Evolutionary conservation across 2,888 invertebrate species (phyloP), one percentile per base, ranked within the genome.

Genomic region (Nephrocerus scutellatus): DNA sequence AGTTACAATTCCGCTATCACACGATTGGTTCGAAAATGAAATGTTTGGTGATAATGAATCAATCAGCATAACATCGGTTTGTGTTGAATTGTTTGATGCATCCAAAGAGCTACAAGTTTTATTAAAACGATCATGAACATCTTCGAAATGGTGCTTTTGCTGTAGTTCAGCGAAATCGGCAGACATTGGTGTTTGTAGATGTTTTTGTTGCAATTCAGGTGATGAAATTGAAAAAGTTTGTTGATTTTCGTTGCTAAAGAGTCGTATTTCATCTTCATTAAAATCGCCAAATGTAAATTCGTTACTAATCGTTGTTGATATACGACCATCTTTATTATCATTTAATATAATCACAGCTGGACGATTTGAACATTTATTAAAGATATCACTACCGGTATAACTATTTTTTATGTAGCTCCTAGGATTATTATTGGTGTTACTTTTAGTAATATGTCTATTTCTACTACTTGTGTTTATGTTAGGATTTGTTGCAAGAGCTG

Each of bases 301-400:
- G 57, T 76, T 75, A 66, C 81, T 76, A 48, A 74, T 74, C 49
- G 72, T 72, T 51, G 70, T 68, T 38, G 64, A 61, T 37, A 51
- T 47, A 38, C 47, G 42, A 43, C 48, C 47, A 33, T 53, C 47
- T 19, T 56, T 55, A 53, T 66, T 61, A 56, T 80, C 78, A 62
- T 82, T 76, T 49, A 84, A 70, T 59, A 86, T 80, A 44, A 83
- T 77, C 45, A 86, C 86, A 36, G 85, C 78, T 38, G 85, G 84
- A 20, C 64, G 54, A 47, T 55, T 56, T n/a, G n/a, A n/a, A n/a
- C n/a, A n/a, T n/a, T n/a, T n/a, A n/a, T n/a, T n/a, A n/a, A n/a
- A n/a, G n/a, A n/a, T n/a, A n/a, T n/a, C n/a, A n/a, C n/a, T n/a
- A n/a, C n/a, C n/a, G n/a, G n/a, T n/a, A n/a, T 50, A 43, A 39